Evolutionary conservation across 2,113 vertebrate species (phyloP), one percentile per base, ranked within the genome.

Genomic region (Craseonycteris thonglongyai): DNA sequence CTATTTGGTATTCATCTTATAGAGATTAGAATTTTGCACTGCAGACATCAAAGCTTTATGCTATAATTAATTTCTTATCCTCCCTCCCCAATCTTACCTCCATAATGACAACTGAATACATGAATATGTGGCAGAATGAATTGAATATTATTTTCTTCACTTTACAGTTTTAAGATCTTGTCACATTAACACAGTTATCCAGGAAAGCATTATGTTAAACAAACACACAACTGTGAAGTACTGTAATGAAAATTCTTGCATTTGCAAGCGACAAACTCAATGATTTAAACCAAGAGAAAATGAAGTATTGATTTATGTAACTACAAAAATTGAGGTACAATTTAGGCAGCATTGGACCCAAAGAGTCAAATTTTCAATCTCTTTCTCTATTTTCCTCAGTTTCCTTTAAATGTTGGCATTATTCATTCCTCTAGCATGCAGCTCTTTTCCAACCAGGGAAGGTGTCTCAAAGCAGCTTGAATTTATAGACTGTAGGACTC

Each of bases 151-250:
- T 74, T 84, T n/a, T 91, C 33, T 94, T 54, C 7, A 76, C 38
- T 75, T 93, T 81, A 49, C 59, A 88, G 47, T 71, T 75, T 91
- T 78, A 33, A 82, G 54, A 54, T 89, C 54, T 85, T 59, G 26
- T 88, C 47, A 93, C 83, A 89, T 95, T 93, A 93, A 88, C n/a
- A 80, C 61, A 89, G 86, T 91, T 81, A 93, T 81, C 47, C 54
- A 86, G 66, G 59, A 95, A 89, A 82, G 33, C 13, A 28, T 91
- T 86, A 76, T 76, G 58, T 42, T 80, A 85, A 75, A 78, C 45
- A 88, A 86, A 93, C 33, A 75, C 6, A 40, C 15, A 61, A 71
- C 74, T 71, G 47, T 75, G n/a, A 63, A 54, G 8, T 72, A 58
- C 45, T 56, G 33, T 79, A 88, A 79, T 76, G 51, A 93, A 45